Base-by-base conservation (phyloP, 2,888 invertebrate species). In the Diadegma fenestrale region DNA sequence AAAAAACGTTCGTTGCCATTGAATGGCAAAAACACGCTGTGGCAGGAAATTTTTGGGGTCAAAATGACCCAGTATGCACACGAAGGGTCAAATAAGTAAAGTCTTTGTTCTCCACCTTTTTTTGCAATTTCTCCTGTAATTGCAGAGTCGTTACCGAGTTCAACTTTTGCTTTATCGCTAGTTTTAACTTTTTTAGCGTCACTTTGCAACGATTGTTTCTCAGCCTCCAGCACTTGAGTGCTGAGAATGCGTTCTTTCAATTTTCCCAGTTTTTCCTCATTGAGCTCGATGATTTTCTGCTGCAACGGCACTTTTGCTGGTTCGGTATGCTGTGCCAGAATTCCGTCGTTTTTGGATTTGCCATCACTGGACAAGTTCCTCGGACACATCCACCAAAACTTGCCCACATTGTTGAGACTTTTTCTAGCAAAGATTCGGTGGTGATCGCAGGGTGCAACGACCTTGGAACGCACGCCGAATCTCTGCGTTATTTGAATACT, bases 171-270 rank as follows among this genome's bases (percentile, higher is more conserved):
- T 22, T 82, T 84, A 22, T 80, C 72, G 6, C 68, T 80, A 26
- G 64, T 73, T 19, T 88, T 84, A 1, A 78, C 82, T 22, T 63
- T 85, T 10, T 86, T 88, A 45, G 76, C 76, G 0, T 87, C 82
- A 41, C 10, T 66, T 41, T 87, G 86, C 54, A 84, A 83, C 1
- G 41, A 17, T 45, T 71, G 82, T 19, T 80, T 75, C 0, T 37
- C 19, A 41, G 66, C 10, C 63, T 78, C 73, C 6, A 12, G 14
- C n/a, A 88, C n/a, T 69, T 90, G 85, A 26, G 90, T 80, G 68
- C 87, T 90, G 58, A 93, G 85, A 33, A 89, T 88, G 75, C 92
- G 88, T 54, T 94, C 92, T 80, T 93, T 93, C 8, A 93, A 80
- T 87, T 93, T 90, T 4, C 93, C 93, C 76, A 93, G 85, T 19